Conservation (phyloP, 2,888 invertebrate genomes). For the Sinodicranocentrus sp. region DNA sequence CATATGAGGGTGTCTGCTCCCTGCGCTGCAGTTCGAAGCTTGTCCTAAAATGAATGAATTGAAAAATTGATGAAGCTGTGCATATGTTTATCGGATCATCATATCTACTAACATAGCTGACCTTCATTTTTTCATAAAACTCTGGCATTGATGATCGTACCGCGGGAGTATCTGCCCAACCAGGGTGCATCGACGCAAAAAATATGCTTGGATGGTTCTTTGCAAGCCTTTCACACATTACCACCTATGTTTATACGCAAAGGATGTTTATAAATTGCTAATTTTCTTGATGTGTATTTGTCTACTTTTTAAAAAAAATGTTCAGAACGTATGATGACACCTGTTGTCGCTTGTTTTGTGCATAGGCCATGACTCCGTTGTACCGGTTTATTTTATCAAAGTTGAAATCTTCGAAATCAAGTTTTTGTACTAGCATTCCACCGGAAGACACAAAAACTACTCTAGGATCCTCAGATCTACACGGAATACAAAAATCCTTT, state of each 20-base stretch:
- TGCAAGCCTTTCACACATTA: conserved; percentile 79
- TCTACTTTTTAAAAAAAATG: too few species aligned
- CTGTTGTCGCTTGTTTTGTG: conserved; percentile 80
- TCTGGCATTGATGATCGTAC: conserved; percentile 78
- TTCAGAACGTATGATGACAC: conserved; percentile 58
- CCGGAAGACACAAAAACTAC: conserved; percentile 79
- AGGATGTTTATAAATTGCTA: too few species aligned
- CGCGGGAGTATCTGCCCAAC: conserved; percentile 80
- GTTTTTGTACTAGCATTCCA: conserved; percentile 80
- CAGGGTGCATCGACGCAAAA: conserved; percentile 80
- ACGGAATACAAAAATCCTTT: conserved; percentile 77
- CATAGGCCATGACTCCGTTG: conserved; percentile 80
- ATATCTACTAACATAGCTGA: not conserved
- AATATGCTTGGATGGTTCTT: conserved; percentile 78
- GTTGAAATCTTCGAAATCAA: conserved; percentile 79
- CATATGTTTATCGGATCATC: not conserved
- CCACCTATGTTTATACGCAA: conserved; percentile 60
- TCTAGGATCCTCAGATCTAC: conserved; percentile 77
- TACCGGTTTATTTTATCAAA: conserved; percentile 79
- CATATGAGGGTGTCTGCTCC: conserved; percentile 80
- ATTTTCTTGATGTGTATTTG: too few species aligned
- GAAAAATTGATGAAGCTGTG: too few species aligned
- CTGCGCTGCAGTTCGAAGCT: conserved; percentile 79
- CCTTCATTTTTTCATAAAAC: conserved; percentile 79
- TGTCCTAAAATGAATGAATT: conserved; percentile 75